Base-by-base conservation (phyloP, 2,888 invertebrate species). In the Chymomyza amoena region DNA sequence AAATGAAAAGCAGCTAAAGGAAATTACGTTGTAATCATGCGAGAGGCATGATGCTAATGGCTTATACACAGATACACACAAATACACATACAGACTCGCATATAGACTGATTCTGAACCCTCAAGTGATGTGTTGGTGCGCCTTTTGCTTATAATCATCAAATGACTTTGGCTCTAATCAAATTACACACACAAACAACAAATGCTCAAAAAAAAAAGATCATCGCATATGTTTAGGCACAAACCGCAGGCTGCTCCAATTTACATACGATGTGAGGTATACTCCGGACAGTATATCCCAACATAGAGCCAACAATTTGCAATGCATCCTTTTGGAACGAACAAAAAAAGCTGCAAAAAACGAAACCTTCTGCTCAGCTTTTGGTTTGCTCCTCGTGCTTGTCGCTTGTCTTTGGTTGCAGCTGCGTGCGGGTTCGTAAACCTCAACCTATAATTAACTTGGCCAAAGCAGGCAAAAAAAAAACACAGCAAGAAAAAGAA, bases 381-480 rank as follows among this genome's bases (percentile, higher is more conserved):
- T 68, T 51, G 20, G 18, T 20, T 15, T 52, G 25, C 59, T 56
- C 56, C 32, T 57, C 39, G 36, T 61, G 7, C 69, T 51, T 54
- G 39, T 18, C 9, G 18, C 71, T 25, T 64, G 20, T 45, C 25
- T 66, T 6, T 59, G n/a, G 76, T 68, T 61, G 68, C 69, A 60
- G 67, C 74, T 66, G 68, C 68, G 51, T 72, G 78, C 72, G 72
- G 79, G 88, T 89, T 89, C 87, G 86, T 75, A 88, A 86, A 86
- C 88, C 89, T 88, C 88, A 87, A 84, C 86, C 84, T 79, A 81
- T 88, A 88, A 89, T 89, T 89, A 89, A 84, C 83, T 77, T 84
- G 72, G 75, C 77, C 76, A 75, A 77, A 51, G 68, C 64, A 64
- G 39, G 39, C 10, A 45, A 13, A 45, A 45, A 39, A 39, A 61